Conservation (phyloP, 2,797 vertebrate species). For the Gobionotothen gibberifrons region DNA sequence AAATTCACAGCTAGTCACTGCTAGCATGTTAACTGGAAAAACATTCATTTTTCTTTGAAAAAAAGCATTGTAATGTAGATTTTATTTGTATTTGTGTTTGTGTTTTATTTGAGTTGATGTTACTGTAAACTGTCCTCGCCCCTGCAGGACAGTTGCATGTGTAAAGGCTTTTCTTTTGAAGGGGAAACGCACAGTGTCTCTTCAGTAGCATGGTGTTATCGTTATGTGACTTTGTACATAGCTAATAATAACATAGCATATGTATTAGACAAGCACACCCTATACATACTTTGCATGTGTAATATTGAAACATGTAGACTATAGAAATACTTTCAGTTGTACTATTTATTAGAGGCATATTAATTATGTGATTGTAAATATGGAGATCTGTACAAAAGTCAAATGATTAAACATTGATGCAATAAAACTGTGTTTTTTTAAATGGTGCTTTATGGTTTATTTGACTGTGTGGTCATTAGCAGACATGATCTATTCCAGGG, state of each 20-base stretch:
- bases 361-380: slow-evolving; percentile 89
- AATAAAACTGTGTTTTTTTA: slow-evolving; percentile 89
- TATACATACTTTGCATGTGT: slow-evolving; percentile 88
- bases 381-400: slow-evolving; percentile 90
- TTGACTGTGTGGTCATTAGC: not conserved
- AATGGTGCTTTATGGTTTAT: slow-evolving; percentile 27
- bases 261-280: slow-evolving; percentile 75
- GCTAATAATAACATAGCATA: slow-evolving; percentile 61
- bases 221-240: slow-evolving; percentile 74
- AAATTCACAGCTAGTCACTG: slow-evolving; percentile 25
- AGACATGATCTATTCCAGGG: not conserved
- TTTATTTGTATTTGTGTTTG: slow-evolving; percentile 5
- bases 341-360: slow-evolving; percentile 74
- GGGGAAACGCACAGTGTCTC: slow-evolving; percentile 48
- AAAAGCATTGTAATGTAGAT: not conserved
- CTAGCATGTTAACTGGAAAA: slow-evolving; percentile 31
- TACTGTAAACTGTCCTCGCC: not conserved
- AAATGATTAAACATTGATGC: slow-evolving; percentile 91
- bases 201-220: slow-evolving; percentile 68
- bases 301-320: slow-evolving; percentile 78
- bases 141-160: slow-evolving; percentile 53
- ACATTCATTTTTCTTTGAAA: slow-evolving; percentile 22
- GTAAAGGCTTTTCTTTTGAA: slow-evolving; percentile 35
- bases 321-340: slow-evolving; percentile 71
- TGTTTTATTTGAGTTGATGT: slow-evolving; percentile 6